Conservation (phyloP, 1,140 invertebrate species). For the Zaprionus taronus region DNA sequence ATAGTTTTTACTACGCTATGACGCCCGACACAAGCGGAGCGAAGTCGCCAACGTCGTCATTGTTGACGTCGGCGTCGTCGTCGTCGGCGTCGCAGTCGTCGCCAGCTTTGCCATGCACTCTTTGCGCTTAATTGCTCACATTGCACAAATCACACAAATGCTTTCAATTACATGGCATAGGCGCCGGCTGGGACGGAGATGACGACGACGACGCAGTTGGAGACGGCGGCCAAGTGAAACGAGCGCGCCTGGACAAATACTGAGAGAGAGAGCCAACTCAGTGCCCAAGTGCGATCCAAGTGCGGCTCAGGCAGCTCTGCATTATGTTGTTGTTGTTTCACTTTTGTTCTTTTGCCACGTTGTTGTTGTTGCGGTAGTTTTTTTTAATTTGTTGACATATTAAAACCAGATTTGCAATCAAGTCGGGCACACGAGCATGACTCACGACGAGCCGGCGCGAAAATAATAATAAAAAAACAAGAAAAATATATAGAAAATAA, state of each 20-base stretch:
- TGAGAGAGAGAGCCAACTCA: conserved; percentile 44
- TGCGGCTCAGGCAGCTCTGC: conserved; percentile 15
- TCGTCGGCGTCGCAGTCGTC: conserved; percentile 9
- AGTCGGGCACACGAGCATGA: conserved; percentile 66
- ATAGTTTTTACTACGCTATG: conserved; percentile 53
- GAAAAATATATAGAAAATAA: conserved; percentile 32
- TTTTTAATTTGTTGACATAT: conserved; percentile 79
- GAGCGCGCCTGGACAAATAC: conserved; percentile 73
- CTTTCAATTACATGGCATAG: conserved; percentile 75
- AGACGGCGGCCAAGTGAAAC: conserved; percentile 23
- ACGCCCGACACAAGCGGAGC: neutral
- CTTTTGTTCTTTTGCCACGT: conserved; percentile 14
- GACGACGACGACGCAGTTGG: neutral
- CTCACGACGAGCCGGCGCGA: conserved; percentile 70
- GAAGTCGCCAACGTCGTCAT: neutral
- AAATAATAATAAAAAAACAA: conserved; percentile 64
- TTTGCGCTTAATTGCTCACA: conserved; percentile 68
- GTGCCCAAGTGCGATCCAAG: conserved; percentile 24
- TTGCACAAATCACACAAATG: conserved; percentile 82
- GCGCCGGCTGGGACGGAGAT: conserved; percentile 29
- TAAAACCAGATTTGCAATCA: conserved; percentile 83
- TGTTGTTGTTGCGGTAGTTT: conserved; percentile 26
- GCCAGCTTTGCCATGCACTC: conserved; percentile 24
- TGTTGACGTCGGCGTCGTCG: no score
- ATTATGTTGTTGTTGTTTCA: conserved; percentile 42